These are phyloP conservation scores for Phrynocephalus guinanensis DNA, from an alignment of 2,797 vertebrate species.

Conservation along the genomic window DNA sequence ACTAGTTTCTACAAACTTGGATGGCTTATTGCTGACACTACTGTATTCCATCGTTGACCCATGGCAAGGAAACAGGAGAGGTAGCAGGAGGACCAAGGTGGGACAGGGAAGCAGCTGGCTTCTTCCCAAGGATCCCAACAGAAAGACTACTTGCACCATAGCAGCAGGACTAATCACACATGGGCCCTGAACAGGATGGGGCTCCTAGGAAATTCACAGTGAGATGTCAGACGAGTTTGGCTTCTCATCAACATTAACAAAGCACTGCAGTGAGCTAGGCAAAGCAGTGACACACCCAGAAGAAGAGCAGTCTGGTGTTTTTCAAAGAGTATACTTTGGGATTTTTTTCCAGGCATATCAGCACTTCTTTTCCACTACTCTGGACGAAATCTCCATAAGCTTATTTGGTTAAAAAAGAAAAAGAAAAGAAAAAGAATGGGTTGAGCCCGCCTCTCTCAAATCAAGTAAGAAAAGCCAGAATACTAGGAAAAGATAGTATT, in stretches of 20 bases:
- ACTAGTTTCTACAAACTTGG: too few relatives aligned
- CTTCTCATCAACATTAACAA: background rate
- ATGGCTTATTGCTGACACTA: too few relatives aligned
- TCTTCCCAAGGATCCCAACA: background rate
- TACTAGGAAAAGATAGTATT: background rate
- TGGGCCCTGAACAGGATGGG: background rate
- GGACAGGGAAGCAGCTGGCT: background rate
- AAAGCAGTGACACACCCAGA: background rate
- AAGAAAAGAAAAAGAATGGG: background rate
- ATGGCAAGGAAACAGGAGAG: too few relatives aligned
- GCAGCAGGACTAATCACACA: background rate
- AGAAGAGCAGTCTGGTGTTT: background rate
- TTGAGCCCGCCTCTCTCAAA: background rate
- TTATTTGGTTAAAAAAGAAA: background rate
- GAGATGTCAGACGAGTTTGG: background rate
- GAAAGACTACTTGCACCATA: background rate
- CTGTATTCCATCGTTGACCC: too few relatives aligned
- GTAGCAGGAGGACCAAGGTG: too few relatives aligned
- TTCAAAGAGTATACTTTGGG: background rate
- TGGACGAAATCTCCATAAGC: background rate
- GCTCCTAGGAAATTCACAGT: background rate
- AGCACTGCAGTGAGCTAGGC: background rate
- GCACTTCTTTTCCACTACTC: background rate
- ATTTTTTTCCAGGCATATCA: too few relatives aligned
- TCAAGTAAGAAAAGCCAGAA: background rate